Evolutionary conservation across 2,113 vertebrate species (phyloP).

Genomic region (Pangasianodon hypophthalmus): DNA sequence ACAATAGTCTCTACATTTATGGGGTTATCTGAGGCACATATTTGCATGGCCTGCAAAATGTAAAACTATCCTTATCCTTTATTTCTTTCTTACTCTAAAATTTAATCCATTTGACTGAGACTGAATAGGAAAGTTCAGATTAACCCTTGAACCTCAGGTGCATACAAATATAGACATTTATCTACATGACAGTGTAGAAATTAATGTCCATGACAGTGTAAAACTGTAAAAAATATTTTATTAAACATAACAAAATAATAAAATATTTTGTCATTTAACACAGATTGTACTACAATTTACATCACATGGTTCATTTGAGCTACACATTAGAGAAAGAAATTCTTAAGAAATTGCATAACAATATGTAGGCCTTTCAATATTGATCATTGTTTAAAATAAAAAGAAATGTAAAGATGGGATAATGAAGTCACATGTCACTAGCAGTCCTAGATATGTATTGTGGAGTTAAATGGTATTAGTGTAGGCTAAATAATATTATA

Average conservation of each 20-base stretch:
- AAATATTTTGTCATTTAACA: neutral
- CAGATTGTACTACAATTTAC: neutral
- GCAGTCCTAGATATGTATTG: neutral
- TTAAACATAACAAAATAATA: neutral
- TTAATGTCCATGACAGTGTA: neutral
- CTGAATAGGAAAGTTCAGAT: neutral
- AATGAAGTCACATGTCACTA: neutral
- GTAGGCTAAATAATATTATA: neutral
- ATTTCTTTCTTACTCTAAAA: neutral
- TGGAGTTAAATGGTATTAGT: neutral
- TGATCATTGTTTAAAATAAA: neutral
- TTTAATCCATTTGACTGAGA: neutral
- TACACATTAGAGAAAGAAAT: neutral
- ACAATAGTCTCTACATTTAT: neutral
- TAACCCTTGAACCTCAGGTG: neutral
- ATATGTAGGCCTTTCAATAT: neutral
- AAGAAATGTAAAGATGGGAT: neutral
- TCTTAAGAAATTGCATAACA: neutral
- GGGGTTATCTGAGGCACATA: neutral
- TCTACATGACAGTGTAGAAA: neutral
- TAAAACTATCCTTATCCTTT: neutral
- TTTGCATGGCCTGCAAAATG: neutral
- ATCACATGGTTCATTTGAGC: neutral
- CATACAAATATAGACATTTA: neutral
- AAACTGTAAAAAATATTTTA: neutral